These are phyloP conservation scores for Phortica variegata DNA, from an alignment of 1,140 invertebrate species.

Conservation along the genomic window DNA sequence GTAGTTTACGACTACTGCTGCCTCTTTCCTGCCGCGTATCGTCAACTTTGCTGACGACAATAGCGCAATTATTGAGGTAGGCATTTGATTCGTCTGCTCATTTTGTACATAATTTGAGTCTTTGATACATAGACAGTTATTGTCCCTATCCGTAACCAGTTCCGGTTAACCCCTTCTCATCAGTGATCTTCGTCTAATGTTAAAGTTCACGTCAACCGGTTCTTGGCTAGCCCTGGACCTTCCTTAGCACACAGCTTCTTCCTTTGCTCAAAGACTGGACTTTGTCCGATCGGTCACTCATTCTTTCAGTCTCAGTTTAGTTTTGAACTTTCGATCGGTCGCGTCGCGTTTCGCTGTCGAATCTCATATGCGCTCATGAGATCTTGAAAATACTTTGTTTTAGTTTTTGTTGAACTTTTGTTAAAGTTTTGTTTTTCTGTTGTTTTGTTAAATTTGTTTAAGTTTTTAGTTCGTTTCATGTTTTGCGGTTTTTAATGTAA, in stretches of 20 bases:
- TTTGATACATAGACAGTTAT: too few relatives aligned
- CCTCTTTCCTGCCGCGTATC: conserved; percentile 1
- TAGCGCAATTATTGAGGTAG: conserved; percentile 48
- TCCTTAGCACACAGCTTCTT: conserved; percentile 25
- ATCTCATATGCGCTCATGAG: too few relatives aligned
- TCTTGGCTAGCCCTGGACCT: conserved; percentile 16
- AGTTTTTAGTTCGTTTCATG: neutral
- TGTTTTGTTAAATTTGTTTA: neutral
- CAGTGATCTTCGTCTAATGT: conserved; percentile 13
- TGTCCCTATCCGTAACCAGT: too few relatives aligned
- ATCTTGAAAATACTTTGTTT: too few relatives aligned
- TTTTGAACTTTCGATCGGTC: conserved; percentile 51
- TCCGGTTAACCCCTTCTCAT: too few relatives aligned
- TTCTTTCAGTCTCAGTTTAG: too few relatives aligned
- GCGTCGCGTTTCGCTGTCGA: too few relatives aligned
- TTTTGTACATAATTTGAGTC: neutral
- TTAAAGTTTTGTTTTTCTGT: conserved; percentile 10
- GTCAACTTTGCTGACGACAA: too few relatives aligned
- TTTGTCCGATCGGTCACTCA: conserved; percentile 18
- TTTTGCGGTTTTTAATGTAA: too few relatives aligned
- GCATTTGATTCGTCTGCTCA: conserved; percentile 12
- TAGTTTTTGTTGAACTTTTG: conserved; percentile 29
- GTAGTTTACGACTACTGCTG: neutral
- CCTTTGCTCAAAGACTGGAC: conserved; percentile 10
- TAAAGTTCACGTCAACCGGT: conserved; percentile 46